A percentile compares a stretch with the other conserved stretches of the same genome.
Conservation (phyloP, 2,797 vertebrate species). For the Pseudochirops corinnae region DNA sequence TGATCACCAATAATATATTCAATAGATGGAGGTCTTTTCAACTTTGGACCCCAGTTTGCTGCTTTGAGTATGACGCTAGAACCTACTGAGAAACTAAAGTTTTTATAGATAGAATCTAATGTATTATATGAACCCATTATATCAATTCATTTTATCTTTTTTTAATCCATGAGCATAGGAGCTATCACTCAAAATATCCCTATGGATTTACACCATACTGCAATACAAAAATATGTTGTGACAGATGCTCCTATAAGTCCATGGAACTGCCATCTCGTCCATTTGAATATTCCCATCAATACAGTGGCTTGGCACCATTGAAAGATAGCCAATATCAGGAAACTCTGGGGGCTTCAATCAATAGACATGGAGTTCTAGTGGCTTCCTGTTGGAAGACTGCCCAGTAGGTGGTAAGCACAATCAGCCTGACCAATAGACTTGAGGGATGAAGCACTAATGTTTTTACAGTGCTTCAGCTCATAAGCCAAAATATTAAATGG, state of each 20-base stretch:
- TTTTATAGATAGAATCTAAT: not conserved
- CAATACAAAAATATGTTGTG: not conserved
- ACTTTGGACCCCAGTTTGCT: not conserved
- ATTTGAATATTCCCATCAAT: not conserved
- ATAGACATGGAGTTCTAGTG: not conserved
- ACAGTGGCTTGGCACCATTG: not conserved
- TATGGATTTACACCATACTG: constrained; percentile 9
- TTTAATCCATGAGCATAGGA: not conserved
- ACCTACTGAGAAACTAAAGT: not conserved
- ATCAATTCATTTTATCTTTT: not conserved
- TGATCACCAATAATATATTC: constrained; percentile 16
- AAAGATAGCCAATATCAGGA: not conserved
- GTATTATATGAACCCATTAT: not conserved
- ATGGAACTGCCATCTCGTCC: not conserved
- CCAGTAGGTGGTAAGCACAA: not conserved
- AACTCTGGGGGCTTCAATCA: not conserved
- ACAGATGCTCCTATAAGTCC: not conserved
- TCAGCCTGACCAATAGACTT: not conserved
- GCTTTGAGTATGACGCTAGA: not conserved
- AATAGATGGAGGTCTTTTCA: not conserved
- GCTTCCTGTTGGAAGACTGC: constrained; percentile 29
- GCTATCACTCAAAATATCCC: constrained; percentile 4
- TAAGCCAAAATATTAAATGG: constrained; percentile 25
- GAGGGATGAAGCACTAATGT: not conserved
- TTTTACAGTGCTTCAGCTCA: not conserved